Percentiles rank a stretch among this genome's conserved stretches.
Evolutionary conservation across 2,888 invertebrate species (phyloP).

Genomic region (Pinctada fucata): DNA sequence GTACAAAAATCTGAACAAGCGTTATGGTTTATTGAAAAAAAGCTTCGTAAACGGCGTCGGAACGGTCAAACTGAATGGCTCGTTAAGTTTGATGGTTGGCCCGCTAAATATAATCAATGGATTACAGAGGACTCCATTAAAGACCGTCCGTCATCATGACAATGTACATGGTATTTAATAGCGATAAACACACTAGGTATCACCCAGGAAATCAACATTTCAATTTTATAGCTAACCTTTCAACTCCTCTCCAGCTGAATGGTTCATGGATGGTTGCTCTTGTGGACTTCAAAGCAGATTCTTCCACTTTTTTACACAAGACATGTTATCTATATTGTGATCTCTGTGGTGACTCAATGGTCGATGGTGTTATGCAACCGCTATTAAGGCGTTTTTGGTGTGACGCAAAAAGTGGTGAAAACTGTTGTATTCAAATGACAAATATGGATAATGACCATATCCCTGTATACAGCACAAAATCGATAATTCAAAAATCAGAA

Average conservation of each 20-base stretch:
- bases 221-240: too few relatives aligned
- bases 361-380: neutral
- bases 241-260: neutral
- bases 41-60: conserved; percentile 35
- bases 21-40: conserved; percentile 48
- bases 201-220: neutral
- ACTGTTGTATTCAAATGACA: neutral
- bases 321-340: neutral
- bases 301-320: neutral
- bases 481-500: too few relatives aligned
- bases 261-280: neutral
- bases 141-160: conserved; percentile 18
- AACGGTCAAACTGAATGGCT: conserved; percentile 41
- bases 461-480: too few relatives aligned
- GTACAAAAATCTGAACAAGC: conserved; percentile 46
- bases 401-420: neutral
- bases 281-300: neutral
- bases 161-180: neutral
- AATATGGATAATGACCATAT: too few relatives aligned
- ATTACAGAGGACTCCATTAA: conserved; percentile 5
- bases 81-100: conserved; percentile 30
- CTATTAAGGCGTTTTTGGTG: neutral
- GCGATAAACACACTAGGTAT: neutral
- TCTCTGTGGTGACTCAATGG: neutral
- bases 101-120: conserved; percentile 27